Conservation (phyloP, 2,888 invertebrate genomes). For the Orthosia gracilis region DNA sequence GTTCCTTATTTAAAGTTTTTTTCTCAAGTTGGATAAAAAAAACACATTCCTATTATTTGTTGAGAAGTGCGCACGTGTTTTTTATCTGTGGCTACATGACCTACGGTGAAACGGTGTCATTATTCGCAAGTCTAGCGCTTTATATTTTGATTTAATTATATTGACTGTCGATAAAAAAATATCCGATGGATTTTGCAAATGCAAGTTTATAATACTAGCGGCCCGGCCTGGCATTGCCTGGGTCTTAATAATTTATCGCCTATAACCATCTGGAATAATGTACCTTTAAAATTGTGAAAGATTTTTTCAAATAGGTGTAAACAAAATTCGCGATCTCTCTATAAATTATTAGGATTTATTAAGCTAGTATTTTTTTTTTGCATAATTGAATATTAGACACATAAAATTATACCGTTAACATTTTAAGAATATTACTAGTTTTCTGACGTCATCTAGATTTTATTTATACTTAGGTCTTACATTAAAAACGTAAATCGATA, state of each 20-base stretch:
- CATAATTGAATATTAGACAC: neutral
- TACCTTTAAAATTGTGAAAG: too few relatives aligned
- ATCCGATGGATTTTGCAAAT: too few relatives aligned
- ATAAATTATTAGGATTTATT: neutral
- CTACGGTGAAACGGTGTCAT: constrained; percentile 25
- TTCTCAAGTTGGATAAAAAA: neutral
- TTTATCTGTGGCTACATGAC: constrained; percentile 36
- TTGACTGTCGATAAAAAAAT: neutral
- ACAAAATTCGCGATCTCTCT: too few relatives aligned
- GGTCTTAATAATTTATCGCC: too few relatives aligned
- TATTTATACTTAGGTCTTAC: constrained; percentile 1
- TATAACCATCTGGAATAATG: too few relatives aligned
- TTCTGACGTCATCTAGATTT: neutral
- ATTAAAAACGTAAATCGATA: neutral
- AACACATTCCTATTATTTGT: neutral
- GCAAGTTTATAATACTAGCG: too few relatives aligned
- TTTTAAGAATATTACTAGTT: neutral
- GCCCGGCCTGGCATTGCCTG: too few relatives aligned
- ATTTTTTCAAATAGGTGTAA: too few relatives aligned
- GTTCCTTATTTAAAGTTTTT: neutral
- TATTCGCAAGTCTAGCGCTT: neutral
- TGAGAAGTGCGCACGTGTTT: neutral
- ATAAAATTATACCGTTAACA: constrained; percentile 5
- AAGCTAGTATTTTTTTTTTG: too few relatives aligned
- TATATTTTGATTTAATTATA: neutral